These are phyloP conservation scores for Mus spretus DNA, from an alignment of 2,797 vertebrate species.

Conservation along the genomic window DNA sequence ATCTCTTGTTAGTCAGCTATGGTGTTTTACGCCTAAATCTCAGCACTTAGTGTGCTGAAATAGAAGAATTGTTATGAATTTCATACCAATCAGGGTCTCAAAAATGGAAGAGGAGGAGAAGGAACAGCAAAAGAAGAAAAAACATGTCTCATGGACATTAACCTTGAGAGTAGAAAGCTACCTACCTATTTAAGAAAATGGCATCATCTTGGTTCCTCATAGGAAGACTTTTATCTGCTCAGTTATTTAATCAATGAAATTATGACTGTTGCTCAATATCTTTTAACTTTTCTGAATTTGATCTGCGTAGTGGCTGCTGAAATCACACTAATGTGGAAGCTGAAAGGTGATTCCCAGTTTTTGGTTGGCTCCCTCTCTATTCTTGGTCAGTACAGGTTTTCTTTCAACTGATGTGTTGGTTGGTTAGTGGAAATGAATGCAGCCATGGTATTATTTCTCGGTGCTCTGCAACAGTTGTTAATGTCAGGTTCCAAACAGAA, in stretches of 20 bases:
- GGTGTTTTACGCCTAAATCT: background rate
- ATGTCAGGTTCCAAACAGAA: constrained; percentile 69
- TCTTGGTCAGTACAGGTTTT: constrained; percentile 24
- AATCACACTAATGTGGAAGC: constrained; percentile 60
- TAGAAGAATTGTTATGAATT: background rate
- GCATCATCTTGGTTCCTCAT: constrained; percentile 39
- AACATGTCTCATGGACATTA: background rate
- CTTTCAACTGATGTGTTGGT: background rate
- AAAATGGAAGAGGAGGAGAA: background rate
- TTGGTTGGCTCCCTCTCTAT: background rate
- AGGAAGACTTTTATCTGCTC: constrained; percentile 36
- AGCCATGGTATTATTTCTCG: constrained; percentile 65
- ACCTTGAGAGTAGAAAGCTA: constrained; percentile 44
- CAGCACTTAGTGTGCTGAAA: background rate
- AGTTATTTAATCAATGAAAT: constrained; percentile 52
- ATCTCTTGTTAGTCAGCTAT: background rate
- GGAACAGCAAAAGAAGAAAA: background rate
- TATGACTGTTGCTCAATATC: constrained; percentile 4
- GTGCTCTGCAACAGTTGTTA: constrained; percentile 79
- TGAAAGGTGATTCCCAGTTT: constrained; percentile 47
- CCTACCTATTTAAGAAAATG: constrained; percentile 29
- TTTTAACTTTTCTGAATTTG: constrained; percentile 67
- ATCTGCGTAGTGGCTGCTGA: constrained; percentile 62
- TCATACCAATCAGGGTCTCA: background rate
- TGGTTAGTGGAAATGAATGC: constrained; percentile 62